Evolutionary conservation across 2,797 vertebrate species (phyloP), one percentile per base, ranked within the genome.

Genomic region (Mus spretus): DNA sequence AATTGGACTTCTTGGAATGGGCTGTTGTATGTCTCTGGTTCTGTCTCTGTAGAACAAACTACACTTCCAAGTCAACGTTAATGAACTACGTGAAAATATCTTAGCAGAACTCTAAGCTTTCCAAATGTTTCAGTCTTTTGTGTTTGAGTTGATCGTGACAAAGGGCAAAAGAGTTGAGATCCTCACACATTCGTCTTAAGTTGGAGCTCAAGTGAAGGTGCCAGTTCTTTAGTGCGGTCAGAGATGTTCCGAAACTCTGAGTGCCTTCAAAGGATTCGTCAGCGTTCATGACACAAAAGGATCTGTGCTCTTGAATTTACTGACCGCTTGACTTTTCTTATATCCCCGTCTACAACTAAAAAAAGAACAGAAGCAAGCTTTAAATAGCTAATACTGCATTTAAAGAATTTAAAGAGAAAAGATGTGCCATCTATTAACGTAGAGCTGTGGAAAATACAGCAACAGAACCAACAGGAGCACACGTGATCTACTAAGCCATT

Each of bases 21-120:
- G 3, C 1, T 14, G 0, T 1, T 37, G 1, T 0, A 6, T 4
- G 12, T 63, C 24, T 31, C 44, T 12, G 37, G 0, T 3, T 26
- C 14, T 53, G 3, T 37, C 5, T 70, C 4, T 9, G 0, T 47
- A 81, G 63, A 78, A 34, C 6, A 79, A 89, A 77, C 26, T 24
- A 9, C 9, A 1, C 22, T 83, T 72, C 65, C 14, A 31, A 1
- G 65, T 75, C 74, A 82, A 28, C 34, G 57, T 28, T 22, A 12
- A n/a, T 12, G 90, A 85, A 40, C 40, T 57, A 40, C 13, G 15
- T 59, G 81, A 67, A 77, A 77, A 75, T 28, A 65, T 34, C 55
- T 80, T 83, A 26, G 37, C 3, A 22, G 65, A 26, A 61, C 59
- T 65, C 57, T 67, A 34, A 7, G 22, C 80, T 84, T 77, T 63